Conservation (phyloP, 2,113 vertebrate species). For the Fukomys damarensis region DNA sequence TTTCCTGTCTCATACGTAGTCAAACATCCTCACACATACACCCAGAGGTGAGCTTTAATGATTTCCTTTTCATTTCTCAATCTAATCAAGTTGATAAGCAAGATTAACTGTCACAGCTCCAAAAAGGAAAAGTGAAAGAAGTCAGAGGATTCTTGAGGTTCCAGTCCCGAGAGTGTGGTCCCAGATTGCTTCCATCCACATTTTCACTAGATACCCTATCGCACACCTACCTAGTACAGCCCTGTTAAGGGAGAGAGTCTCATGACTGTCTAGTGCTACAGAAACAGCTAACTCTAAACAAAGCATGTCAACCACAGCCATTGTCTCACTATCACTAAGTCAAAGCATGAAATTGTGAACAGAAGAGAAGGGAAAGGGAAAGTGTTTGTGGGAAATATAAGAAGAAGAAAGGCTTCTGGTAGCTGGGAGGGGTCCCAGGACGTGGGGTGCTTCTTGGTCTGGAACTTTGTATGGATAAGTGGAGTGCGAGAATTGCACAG, state of each 20-base stretch:
- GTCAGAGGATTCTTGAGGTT: background rate
- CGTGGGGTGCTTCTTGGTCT: background rate
- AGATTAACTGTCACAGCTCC: background rate
- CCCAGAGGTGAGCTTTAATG: background rate
- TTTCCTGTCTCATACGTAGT: background rate
- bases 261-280: background rate
- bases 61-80: too few species aligned
- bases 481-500: background rate
- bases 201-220: background rate
- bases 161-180: too few species aligned
- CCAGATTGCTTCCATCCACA: background rate
- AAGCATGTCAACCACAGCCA: background rate
- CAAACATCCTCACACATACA: background rate
- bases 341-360: background rate
- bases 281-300: background rate
- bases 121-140: background rate
- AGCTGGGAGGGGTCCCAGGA: background rate
- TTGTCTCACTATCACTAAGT: background rate
- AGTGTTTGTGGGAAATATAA: background rate
- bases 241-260: background rate
- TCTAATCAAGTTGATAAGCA: background rate
- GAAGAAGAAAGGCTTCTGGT: background rate
- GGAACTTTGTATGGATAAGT: background rate
- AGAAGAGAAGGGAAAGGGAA: background rate
- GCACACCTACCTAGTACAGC: accelerated